Conservation (phyloP, 2,113 vertebrate species). For the Todiramphus saurophagus region DNA sequence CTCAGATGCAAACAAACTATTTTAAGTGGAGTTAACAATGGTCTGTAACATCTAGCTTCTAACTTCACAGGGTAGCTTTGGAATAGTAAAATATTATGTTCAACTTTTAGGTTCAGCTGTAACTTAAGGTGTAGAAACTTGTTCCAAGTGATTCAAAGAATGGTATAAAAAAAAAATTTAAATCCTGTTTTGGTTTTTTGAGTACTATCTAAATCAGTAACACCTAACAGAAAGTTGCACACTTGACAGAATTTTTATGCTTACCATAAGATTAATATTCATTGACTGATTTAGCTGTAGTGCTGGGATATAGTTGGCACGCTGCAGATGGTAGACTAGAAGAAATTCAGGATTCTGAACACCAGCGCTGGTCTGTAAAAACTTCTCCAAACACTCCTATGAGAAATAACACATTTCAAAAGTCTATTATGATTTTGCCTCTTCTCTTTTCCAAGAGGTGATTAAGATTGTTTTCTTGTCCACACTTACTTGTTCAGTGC, state of each 20-base stretch:
- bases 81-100: background rate
- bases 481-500: conserved; percentile 83
- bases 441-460: background rate
- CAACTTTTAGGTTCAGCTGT: background rate
- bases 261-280: conserved; percentile 82
- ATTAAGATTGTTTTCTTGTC: background rate
- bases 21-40: background rate
- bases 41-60: background rate
- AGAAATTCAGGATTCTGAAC: conserved; percentile 88
- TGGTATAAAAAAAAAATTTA: background rate
- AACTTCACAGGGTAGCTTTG: background rate
- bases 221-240: background rate
- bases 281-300: conserved; percentile 88
- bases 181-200: background rate
- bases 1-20: background rate
- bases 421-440: background rate
- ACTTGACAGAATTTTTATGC: background rate
- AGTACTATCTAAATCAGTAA: background rate
- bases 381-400: conserved; percentile 89
- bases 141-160: background rate
- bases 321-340: conserved; percentile 90
- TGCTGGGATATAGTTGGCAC: conserved; percentile 89
- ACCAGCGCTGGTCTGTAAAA: conserved; percentile 82
- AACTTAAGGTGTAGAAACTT: background rate
- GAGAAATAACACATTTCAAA: background rate